These are phyloP conservation scores for Neodiprion fabricii DNA, from an alignment of 1,140 invertebrate genomes.

Conservation along the genomic window DNA sequence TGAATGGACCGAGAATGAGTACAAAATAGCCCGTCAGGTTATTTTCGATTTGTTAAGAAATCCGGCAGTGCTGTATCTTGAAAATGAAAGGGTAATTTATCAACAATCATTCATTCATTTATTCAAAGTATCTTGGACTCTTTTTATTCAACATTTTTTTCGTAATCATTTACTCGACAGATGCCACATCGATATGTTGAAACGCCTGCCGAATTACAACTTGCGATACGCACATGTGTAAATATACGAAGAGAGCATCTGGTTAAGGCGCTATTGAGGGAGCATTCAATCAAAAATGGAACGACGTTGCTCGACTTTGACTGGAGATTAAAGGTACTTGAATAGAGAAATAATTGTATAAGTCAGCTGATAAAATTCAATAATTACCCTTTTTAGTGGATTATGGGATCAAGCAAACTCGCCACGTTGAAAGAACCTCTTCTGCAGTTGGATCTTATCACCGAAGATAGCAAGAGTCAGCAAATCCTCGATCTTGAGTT, in stretches of 20 bases:
- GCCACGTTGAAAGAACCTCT: constrained; percentile 49
- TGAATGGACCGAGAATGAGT: constrained; percentile 48
- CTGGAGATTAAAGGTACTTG: constrained; percentile 52
- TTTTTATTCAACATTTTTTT: constrained; percentile 3
- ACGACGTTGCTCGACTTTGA: constrained; percentile 51
- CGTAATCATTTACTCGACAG: constrained; percentile 27
- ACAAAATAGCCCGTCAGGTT: constrained; percentile 37
- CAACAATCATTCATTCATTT: not conserved
- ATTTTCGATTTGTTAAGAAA: constrained; percentile 41
- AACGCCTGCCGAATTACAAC: constrained; percentile 43
- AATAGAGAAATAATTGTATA: constrained; percentile 1
- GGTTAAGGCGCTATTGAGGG: constrained; percentile 36
- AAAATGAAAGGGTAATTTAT: constrained; percentile 43
- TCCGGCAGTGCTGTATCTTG: constrained; percentile 41
- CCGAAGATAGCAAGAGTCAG: constrained; percentile 38
- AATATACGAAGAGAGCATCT: constrained; percentile 44
- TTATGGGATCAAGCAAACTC: constrained; percentile 56
- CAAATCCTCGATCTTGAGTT: constrained; percentile 46
- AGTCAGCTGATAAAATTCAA: not conserved
- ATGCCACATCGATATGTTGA: constrained; percentile 50
- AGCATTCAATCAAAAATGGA: constrained; percentile 37
- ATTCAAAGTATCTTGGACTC: not conserved
- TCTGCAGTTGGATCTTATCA: constrained; percentile 47
- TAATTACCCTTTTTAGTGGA: constrained; percentile 33
- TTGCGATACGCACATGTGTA: constrained; percentile 42